Base-by-base conservation (phyloP, 2,888 invertebrate genomes). In the Ophioninae sp. region DNA sequence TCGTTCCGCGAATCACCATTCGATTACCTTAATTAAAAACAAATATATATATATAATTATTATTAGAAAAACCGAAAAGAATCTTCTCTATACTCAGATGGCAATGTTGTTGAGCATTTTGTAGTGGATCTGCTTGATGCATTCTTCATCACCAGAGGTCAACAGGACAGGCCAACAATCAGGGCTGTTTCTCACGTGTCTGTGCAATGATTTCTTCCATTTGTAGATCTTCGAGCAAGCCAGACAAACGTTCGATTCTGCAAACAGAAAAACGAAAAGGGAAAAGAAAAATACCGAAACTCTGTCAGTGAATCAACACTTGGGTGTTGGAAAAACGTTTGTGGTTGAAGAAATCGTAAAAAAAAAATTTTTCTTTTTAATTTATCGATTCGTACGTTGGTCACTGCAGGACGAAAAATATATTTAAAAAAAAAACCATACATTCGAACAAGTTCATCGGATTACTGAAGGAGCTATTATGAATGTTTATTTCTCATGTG, bases 201-300 rank as follows among this genome's bases (percentile, higher is more conserved):
- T 90, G 72, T 91, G 90, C 75, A 93, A 86, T 2, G 93, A 92
- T 76, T 92, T 92, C 87, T 90, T 92, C 91, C 93, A 92, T 81
- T 93, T 93, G 89, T 93, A 93, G 13, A 91, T 89, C 75, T 92
- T 93, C 41, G 88, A 89, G 81, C 93, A 93, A 81, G 91, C 91
- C 83, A 90, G 85, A 87, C 93, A 93, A 68, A 87, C 88, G 85
- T 89, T 89, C 87, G 75, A 87, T 68, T 89, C 92, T 92, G 92
- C 64, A 91, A 92, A 88, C 89, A 82, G 87, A 89, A 87, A 64
- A 44, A 67, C 39, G 75, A 73, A 72, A 75, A 41, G 23, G 41
- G 22, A 87, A 77, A 44, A 80, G 58, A 79, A 79, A 67, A 63
- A 51, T 61, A 72, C 74, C 41, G 39, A 71, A 79, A 63, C 58